These are phyloP conservation scores for Saxidomus purpurata DNA, from an alignment of 1,140 invertebrate genomes.

Conservation along the genomic window DNA sequence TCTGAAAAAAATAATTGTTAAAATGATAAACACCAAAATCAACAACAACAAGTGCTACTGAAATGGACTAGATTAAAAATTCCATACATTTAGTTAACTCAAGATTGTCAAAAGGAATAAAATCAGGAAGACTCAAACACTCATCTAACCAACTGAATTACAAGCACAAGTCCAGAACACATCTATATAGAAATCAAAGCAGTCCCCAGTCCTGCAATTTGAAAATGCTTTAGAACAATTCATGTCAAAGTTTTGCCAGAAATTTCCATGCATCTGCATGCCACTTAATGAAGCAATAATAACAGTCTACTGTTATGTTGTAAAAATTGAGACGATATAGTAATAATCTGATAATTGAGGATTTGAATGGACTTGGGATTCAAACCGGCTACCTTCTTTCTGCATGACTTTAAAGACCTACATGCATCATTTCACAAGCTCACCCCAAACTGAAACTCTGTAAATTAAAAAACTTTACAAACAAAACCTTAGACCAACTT, in stretches of 20 bases:
- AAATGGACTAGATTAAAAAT: not conserved
- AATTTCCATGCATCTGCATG: too few relatives aligned
- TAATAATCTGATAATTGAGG: too few relatives aligned
- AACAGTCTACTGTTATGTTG: too few relatives aligned
- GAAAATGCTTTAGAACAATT: too few relatives aligned
- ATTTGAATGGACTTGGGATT: too few relatives aligned
- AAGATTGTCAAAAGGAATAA: not conserved
- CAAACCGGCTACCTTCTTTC: too few relatives aligned
- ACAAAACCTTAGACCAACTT: not conserved
- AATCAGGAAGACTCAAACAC: not conserved
- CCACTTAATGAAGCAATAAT: too few relatives aligned
- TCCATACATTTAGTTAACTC: not conserved
- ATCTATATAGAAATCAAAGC: too few relatives aligned
- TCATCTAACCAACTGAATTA: not conserved
- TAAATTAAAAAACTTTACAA: conserved; percentile 10
- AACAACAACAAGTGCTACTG: conserved; percentile 3
- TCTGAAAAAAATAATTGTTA: conserved; percentile 43
- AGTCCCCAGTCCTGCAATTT: too few relatives aligned
- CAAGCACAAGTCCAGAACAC: not conserved
- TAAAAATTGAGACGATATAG: too few relatives aligned
- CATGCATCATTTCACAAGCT: not conserved
- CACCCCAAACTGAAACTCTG: not conserved
- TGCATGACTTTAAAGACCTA: not conserved
- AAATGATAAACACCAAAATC: conserved; percentile 39
- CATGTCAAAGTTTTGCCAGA: too few relatives aligned